Percentiles rank a stretch among this genome's conserved stretches.
phyloP scores from a whole-genome alignment of 2,113 vertebrate genomes.

The Neogale vison region DNA sequence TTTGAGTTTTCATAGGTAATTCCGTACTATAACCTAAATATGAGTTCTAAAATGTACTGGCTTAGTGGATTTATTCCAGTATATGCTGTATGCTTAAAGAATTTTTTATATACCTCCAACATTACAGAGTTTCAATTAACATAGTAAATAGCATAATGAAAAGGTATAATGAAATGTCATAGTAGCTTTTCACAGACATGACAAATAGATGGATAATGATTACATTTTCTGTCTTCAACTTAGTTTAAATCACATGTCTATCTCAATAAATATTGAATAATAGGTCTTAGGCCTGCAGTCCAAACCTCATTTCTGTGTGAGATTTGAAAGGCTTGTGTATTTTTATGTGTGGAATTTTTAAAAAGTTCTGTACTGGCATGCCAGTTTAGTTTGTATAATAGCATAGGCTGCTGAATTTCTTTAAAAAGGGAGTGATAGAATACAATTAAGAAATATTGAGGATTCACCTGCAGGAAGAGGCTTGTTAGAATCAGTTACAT shows the following conservation, averaged over 20 bases:
- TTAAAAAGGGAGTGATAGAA: background rate
- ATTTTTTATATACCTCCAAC: constrained; percentile 56
- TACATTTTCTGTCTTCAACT: constrained; percentile 76
- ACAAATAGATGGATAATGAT: constrained; percentile 76
- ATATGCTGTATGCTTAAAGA: constrained; percentile 61
- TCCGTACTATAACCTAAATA: constrained; percentile 25
- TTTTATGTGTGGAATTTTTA: constrained; percentile 68
- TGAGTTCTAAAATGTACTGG: constrained; percentile 53
- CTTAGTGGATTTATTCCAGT: constrained; percentile 69
- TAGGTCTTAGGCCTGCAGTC: constrained; percentile 55
- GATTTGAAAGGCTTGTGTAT: constrained; percentile 76
- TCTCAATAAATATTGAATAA: constrained; percentile 79
- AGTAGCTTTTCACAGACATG: constrained; percentile 65
- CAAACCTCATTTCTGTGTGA: constrained; percentile 76
- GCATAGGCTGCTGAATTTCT: constrained; percentile 9
- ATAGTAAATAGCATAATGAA: constrained; percentile 53
- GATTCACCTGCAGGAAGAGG: background rate
- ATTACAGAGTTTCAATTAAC: constrained; percentile 65
- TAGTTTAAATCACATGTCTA: constrained; percentile 79
- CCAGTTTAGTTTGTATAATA: constrained; percentile 55
- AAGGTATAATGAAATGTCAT: constrained; percentile 44
- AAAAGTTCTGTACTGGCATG: constrained; percentile 51
- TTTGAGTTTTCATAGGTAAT: background rate
- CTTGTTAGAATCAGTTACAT: background rate
- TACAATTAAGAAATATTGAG: background rate